Evolutionary conservation across 2,113 vertebrate species (phyloP).

Genomic region (Neomonachus schauinslandi): DNA sequence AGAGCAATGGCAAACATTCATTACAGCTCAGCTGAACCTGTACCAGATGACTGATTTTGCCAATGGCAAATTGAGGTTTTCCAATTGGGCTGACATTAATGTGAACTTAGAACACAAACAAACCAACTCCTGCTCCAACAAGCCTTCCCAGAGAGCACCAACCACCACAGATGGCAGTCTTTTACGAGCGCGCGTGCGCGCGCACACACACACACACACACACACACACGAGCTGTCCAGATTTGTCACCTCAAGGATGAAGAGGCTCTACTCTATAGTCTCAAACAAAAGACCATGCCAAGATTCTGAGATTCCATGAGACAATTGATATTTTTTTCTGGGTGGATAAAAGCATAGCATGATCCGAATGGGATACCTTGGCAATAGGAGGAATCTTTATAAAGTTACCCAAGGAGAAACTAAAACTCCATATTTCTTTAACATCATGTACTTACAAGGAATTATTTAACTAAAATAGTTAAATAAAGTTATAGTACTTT

Average conservation of each 20-base stretch:
- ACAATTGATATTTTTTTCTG: neutral
- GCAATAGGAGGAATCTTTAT: neutral
- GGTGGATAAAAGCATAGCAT: conserved; percentile 32
- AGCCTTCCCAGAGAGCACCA: conserved; percentile 37
- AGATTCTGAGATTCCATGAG: conserved; percentile 40
- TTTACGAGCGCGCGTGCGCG: neutral
- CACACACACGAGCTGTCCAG: neutral
- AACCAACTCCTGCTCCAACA: conserved; percentile 39
- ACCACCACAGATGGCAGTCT: neutral
- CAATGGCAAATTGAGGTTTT: conserved; percentile 54
- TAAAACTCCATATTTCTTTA: conserved; percentile 32
- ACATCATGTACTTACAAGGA: neutral
- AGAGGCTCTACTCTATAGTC: neutral
- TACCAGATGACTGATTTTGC: conserved; percentile 39
- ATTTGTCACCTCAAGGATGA: conserved; percentile 39
- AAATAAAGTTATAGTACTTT: conserved; percentile 22
- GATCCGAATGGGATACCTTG: neutral
- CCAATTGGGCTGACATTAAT: conserved; percentile 49
- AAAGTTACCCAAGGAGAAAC: conserved; percentile 17
- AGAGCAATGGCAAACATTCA: conserved; percentile 28
- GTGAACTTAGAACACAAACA: conserved; percentile 49
- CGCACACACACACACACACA: neutral
- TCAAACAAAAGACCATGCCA: neutral
- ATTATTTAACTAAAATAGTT: conserved; percentile 44
- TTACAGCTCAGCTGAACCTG: conserved; percentile 42